Evolutionary conservation across 64 coral and sea anemone species (phyloP).

Genomic region (Montipora cactus): DNA sequence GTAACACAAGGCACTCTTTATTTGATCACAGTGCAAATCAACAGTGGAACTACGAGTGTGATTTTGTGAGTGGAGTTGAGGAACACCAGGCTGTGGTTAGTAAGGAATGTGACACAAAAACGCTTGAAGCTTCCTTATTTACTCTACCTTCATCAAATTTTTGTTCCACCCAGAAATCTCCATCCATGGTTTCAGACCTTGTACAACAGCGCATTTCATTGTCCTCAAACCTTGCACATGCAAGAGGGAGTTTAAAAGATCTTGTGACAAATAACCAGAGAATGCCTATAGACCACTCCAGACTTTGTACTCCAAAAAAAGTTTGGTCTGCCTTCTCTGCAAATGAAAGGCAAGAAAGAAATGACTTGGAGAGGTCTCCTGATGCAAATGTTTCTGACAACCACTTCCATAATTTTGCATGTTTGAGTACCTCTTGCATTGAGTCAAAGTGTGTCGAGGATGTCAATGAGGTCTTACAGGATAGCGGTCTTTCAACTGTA

Average conservation of each 20-base stretch:
- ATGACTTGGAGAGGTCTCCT: neutral
- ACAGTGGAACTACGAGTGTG: neutral
- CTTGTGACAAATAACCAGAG: neutral
- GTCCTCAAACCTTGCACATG: neutral
- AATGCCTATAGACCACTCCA: neutral
- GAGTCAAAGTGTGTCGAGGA: conserved; percentile 1
- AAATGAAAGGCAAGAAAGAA: conserved; percentile 22
- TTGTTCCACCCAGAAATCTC: neutral
- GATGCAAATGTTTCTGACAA: no score
- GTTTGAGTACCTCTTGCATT: neutral
- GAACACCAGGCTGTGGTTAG: neutral
- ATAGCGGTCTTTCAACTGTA: conserved; percentile 50
- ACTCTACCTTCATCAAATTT: neutral
- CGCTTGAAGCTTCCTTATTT: neutral
- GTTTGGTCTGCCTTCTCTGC: conserved; percentile 53
- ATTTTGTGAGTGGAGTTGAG: neutral
- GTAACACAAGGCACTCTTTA: neutral
- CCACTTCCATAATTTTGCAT: neutral
- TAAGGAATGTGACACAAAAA: no score
- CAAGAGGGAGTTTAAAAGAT: neutral
- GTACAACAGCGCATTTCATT: neutral
- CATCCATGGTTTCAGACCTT: neutral
- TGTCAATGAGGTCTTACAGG: neutral
- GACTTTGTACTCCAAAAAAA: neutral
- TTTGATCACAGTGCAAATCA: no score